phyloP scores from a whole-genome alignment of 53 echinoderm and acorn worm genomes.

The Astropecten irregularis region DNA sequence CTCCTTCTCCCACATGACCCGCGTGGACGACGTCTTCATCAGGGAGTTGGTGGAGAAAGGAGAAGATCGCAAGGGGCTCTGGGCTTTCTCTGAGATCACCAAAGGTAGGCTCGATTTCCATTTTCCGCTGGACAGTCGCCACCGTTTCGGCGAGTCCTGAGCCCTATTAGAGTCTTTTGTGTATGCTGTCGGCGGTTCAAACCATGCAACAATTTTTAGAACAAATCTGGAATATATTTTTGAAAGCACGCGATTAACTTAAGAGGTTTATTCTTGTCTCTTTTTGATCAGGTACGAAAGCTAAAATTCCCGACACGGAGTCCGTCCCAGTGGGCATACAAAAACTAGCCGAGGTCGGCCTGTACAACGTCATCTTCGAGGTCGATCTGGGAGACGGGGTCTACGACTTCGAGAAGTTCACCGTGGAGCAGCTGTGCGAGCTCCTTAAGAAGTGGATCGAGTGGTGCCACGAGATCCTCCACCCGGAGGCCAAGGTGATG shows the following conservation, averaged over 20 bases:
- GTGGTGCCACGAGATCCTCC: constrained; percentile 51
- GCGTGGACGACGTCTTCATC: too few species aligned
- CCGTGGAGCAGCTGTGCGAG: constrained; percentile 33
- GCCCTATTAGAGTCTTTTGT: neutral
- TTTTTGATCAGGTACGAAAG: constrained; percentile 4
- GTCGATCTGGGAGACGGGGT: constrained; percentile 48
- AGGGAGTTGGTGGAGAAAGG: constrained; percentile 49
- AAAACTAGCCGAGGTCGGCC: constrained; percentile 37
- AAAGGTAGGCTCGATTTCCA: constrained; percentile 16
- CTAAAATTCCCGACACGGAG: constrained; percentile 57
- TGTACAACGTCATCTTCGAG: constrained; percentile 59
- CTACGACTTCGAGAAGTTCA: constrained; percentile 56
- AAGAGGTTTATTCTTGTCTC: neutral
- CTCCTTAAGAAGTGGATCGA: constrained; percentile 48
- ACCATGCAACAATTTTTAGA: too few species aligned
- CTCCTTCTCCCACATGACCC: constrained; percentile 53
- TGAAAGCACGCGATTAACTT: neutral
- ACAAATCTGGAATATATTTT: neutral
- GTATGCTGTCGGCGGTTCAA: neutral
- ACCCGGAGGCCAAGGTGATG: constrained; percentile 46
- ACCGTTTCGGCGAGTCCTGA: neutral
- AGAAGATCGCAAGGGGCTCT: constrained; percentile 47
- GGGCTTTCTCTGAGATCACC: constrained; percentile 64
- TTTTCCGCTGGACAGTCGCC: neutral
- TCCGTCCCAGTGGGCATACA: constrained; percentile 48